Base-by-base conservation (phyloP, 2,797 vertebrate species). In the Liparis tanakae region DNA sequence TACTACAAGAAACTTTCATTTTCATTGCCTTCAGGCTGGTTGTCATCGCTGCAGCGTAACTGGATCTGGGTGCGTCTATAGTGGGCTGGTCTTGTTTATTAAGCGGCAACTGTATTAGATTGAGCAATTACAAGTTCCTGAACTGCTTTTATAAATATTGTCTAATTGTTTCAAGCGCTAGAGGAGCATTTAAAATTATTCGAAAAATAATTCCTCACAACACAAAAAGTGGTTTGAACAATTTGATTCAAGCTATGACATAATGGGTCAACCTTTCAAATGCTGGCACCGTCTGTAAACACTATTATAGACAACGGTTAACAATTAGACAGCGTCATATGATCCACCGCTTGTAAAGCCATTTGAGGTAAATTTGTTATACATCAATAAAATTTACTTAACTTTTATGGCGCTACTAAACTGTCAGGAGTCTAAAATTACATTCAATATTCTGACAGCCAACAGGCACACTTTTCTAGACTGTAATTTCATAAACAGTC, bases 401-500 rank as follows among this genome's bases (percentile, higher is more conserved):
- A n/a, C 12, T 60, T 63, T 3, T 46, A 14, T 68, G 17, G 20
- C 10, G 1, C 20, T 55, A 41, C 22, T 72, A 7, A 57, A 70
- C 10, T 58, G 25, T 34, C 37, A 50, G 36, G 4, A 59, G 17
- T 4, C 50, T 76, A 17, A 53, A 67, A 51, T 36, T 5, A 41
- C 3, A 37, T 70, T 34, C 62, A 0, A 39, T 39, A 72, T 55
- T 50, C 13, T 5, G 13, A 59, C 14, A 72, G 36, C 22, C 9
- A 51, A 63, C 20, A 71, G 41, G 41, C 33, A 43, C 6, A 63
- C 4, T 66, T 64, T 67, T 48, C 13, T 64, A 44, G 6, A 17
- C 33, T 54, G 8, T 56, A 25, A 77, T 68, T 77, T 64, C 61
- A 80, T 59, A 54, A 83, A 77, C 78, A 71, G 73, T 68, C 68